Evolutionary conservation across 2,797 vertebrate genomes (phyloP).

Genomic region (Poliocrania exsul): DNA sequence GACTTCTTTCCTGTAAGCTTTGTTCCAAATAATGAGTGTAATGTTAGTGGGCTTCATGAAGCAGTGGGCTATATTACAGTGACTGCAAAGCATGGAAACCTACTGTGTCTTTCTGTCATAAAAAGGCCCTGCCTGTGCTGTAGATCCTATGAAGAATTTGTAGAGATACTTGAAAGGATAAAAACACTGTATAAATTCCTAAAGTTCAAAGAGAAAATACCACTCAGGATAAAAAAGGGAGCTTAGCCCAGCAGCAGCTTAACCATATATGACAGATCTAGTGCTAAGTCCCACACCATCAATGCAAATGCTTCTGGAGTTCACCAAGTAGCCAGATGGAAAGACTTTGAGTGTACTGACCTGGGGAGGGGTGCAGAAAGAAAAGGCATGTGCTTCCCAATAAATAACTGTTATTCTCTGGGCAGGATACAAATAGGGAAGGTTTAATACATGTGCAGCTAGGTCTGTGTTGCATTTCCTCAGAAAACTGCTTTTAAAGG

Average conservation of each 20-base stretch:
- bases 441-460: not conserved
- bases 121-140: slow-evolving; percentile 38
- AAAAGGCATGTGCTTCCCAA: not conserved
- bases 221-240: slow-evolving; percentile 52
- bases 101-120: slow-evolving; percentile 36
- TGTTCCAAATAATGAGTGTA: slow-evolving; percentile 59
- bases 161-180: slow-evolving; percentile 56
- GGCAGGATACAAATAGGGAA: not conserved
- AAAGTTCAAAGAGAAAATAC: slow-evolving; percentile 69
- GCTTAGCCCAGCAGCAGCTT: slow-evolving; percentile 62
- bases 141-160: slow-evolving; percentile 61
- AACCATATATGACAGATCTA: slow-evolving; percentile 56
- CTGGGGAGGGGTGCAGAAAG: not conserved
- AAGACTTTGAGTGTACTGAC: not conserved
- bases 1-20: slow-evolving; percentile 34
- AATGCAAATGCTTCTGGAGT: slow-evolving; percentile 49
- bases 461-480: not conserved
- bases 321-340: slow-evolving; percentile 37
- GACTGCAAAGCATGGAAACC: slow-evolving; percentile 46
- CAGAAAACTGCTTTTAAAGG: not conserved
- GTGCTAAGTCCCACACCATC: slow-evolving; percentile 44
- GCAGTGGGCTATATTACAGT: slow-evolving; percentile 33
- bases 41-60: slow-evolving; percentile 49
- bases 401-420: not conserved
- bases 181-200: slow-evolving; percentile 64